Percentiles rank a stretch among this genome's conserved stretches.
Conservation (phyloP, 1,140 invertebrate species). For the Micrasema longulum region DNA sequence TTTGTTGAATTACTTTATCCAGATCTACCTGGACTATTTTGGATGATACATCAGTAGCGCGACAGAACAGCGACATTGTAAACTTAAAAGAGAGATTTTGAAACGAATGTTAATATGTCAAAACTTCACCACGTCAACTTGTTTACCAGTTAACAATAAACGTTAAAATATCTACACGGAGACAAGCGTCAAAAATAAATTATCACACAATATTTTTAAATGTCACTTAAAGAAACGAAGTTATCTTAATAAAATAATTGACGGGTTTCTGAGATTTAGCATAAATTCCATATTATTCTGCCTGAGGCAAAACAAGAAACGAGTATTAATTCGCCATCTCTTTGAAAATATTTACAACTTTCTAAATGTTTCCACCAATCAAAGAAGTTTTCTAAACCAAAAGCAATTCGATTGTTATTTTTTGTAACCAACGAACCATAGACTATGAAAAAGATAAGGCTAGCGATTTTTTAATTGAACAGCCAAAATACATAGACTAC, state of each 20-base stretch:
- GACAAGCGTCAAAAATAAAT: background rate
- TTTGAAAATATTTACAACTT: slow-evolving; percentile 51
- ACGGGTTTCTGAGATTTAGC: slow-evolving; percentile 34
- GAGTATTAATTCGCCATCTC: slow-evolving; percentile 40
- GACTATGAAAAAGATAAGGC: too few species aligned
- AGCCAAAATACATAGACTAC: too few species aligned
- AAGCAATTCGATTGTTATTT: slow-evolving; percentile 23
- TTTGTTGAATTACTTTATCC: background rate
- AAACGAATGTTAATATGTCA: slow-evolving; percentile 45
- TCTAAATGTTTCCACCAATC: slow-evolving; percentile 47
- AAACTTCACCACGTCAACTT: slow-evolving; percentile 47
- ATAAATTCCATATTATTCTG: slow-evolving; percentile 41
- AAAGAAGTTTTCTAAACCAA: slow-evolving; percentile 30
- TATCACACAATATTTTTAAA: slow-evolving; percentile 14
- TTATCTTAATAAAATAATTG: slow-evolving; percentile 37
- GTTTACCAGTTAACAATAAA: slow-evolving; percentile 31
- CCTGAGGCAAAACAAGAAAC: slow-evolving; percentile 43
- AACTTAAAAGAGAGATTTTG: background rate
- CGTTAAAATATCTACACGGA: slow-evolving; percentile 5
- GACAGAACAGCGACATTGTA: slow-evolving; percentile 11
- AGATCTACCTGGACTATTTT: background rate
- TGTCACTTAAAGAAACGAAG: slow-evolving; percentile 7
- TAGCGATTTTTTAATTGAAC: too few species aligned
- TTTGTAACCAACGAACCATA: too few species aligned
- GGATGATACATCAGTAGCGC: background rate